Base-by-base conservation (phyloP, 2,888 invertebrate species). In the Dermolepida albohirtum region DNA sequence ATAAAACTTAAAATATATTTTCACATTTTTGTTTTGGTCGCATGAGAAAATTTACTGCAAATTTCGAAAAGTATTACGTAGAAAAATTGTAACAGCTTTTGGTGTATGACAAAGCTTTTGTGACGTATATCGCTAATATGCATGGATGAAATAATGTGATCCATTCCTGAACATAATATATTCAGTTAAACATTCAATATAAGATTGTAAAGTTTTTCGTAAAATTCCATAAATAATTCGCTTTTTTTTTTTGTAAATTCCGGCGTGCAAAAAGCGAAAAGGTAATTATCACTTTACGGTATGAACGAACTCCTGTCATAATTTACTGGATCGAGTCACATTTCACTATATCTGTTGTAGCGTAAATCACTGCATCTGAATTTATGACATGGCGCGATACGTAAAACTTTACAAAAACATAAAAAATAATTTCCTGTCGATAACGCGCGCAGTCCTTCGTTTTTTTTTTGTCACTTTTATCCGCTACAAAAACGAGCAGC, bases 371-470 rank as follows among this genome's bases (percentile, higher is more conserved):
- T 40, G 40, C 54, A 54, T 54, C 40, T 54, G 29, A 51, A 51
- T 51, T 51, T 51, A 51, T 51, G 54, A 54, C 41, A 17, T 40
- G 40, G 54, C 54, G 16, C 54, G 10, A 40, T 17, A 34, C 54
- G 29, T 54, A 54, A 54, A 54, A 40, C n/a, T 40, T 40, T 54
- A 40, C 40, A 54, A 54, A 40, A 17, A 14, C 54, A 54, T 54
- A 54, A 54, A 54, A 54, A 54, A 54, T 54, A 54, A 54, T 54
- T 54, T 54, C 40, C 54, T 40, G 54, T 10, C 54, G 40, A 54
- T 54, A 54, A 54, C 54, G 40, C 54, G 39, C 40, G 7, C 54
- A 40, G 40, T 54, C 40, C 40, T 40, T 54, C 40, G 16, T 1
- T 54, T 40, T 54, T 54, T 54, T 54, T 40, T 54, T 54, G 34